These are phyloP conservation scores for Choristoneura rosaceana DNA, from an alignment of 2,888 invertebrate genomes.

Conservation along the genomic window DNA sequence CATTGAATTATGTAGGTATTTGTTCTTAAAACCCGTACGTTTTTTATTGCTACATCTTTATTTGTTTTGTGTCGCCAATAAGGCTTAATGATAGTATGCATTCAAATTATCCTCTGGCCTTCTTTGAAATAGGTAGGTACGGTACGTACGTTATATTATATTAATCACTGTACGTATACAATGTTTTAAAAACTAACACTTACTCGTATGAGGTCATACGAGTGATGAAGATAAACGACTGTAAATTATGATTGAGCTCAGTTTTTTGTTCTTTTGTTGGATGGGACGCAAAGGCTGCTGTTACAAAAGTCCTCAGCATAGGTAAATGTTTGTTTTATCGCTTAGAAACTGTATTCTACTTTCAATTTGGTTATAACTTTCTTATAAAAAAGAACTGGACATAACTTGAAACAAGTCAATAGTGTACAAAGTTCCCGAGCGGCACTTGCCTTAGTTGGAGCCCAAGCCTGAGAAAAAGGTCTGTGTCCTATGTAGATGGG, in stretches of 20 bases:
- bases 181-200: slow-evolving; percentile 49
- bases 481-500: too few species aligned
- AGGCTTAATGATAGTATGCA: slow-evolving; percentile 33
- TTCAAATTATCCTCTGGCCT: slow-evolving; percentile 34
- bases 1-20: slow-evolving; percentile 38
- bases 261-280: slow-evolving; percentile 46
- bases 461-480: too few species aligned
- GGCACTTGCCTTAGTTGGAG: too few species aligned
- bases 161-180: slow-evolving; percentile 24
- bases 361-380: not conserved
- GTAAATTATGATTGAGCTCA: slow-evolving; percentile 50
- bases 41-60: slow-evolving; percentile 36
- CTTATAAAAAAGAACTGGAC: too few species aligned
- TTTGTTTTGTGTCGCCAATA: slow-evolving; percentile 28
- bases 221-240: slow-evolving; percentile 48
- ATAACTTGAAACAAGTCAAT: too few species aligned
- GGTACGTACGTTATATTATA: slow-evolving; percentile 7
- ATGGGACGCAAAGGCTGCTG: slow-evolving; percentile 7
- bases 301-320: slow-evolving; percentile 6
- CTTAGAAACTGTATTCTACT: not conserved
- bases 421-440: too few species aligned
- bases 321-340: not conserved
- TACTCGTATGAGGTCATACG: slow-evolving; percentile 41
- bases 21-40: slow-evolving; percentile 23
- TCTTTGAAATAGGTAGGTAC: slow-evolving; percentile 24